phyloP scores from a whole-genome alignment of 2,888 invertebrate genomes.

The Nephrotoma flavescens region DNA sequence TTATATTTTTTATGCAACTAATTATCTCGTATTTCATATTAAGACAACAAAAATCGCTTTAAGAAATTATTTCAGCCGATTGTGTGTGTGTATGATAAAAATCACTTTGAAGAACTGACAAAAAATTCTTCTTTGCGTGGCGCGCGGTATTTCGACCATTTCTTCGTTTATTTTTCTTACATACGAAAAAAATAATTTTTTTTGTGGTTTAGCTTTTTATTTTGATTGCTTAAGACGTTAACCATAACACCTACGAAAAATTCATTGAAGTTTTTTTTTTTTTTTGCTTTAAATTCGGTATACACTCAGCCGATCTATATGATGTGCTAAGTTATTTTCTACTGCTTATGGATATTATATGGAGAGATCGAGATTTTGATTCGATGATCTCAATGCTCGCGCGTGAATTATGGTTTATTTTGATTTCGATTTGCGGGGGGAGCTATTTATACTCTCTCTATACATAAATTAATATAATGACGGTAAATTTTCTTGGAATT shows the following conservation, averaged over 20 bases:
- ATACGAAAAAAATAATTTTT: not conserved
- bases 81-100: not conserved
- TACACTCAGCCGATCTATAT: not conserved
- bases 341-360: not conserved
- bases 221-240: not conserved
- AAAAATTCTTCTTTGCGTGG: not conserved
- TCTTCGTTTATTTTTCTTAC: not conserved
- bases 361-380: not conserved
- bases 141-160: not conserved
- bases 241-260: not conserved
- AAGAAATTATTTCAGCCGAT: not conserved
- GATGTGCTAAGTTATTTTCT: not conserved
- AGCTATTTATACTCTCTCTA: too few relatives aligned
- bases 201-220: not conserved
- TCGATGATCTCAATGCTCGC: not conserved
- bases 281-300: not conserved
- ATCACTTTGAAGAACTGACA: not conserved
- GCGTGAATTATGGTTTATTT: not conserved
- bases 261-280: not conserved
- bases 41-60: not conserved
- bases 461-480: not conserved
- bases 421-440: not conserved
- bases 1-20: not conserved
- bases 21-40: not conserved
- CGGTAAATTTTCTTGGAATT: not conserved